A percentile compares a stretch with the other conserved stretches of the same genome.
phyloP scores from a whole-genome alignment of 2,888 invertebrate genomes.

The Hartigia nigra region DNA sequence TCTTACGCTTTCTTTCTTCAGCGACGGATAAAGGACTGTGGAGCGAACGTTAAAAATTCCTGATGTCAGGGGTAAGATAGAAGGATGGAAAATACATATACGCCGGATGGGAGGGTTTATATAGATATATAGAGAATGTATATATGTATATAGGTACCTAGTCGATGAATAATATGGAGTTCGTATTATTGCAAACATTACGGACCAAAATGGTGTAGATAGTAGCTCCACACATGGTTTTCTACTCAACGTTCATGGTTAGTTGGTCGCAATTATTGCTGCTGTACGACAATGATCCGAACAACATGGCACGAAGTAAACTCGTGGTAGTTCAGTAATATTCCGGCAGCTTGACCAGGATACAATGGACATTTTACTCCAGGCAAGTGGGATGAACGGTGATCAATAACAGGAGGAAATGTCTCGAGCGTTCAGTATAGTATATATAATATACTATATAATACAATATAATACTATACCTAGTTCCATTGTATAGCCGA shows the following conservation, averaged over 20 bases:
- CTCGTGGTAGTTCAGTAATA: slow-evolving; percentile 47
- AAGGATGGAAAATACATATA: neutral
- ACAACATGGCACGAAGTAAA: slow-evolving; percentile 30
- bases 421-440: slow-evolving; percentile 23
- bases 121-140: no score
- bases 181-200: neutral
- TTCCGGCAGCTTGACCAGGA: slow-evolving; percentile 46
- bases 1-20: neutral
- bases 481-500: neutral
- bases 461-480: no score
- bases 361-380: slow-evolving; percentile 46
- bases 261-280: slow-evolving; percentile 55
- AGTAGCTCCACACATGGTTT: neutral
- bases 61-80: neutral
- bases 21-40: neutral
- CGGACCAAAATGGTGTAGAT: neutral
- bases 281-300: slow-evolving; percentile 22
- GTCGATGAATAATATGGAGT: neutral
- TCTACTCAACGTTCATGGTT: slow-evolving; percentile 40
- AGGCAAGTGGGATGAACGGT: slow-evolving; percentile 33
- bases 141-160: neutral
- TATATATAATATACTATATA: neutral
- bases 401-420: slow-evolving; percentile 43
- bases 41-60: neutral
- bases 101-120: no score